Percentiles rank a stretch among this genome's conserved stretches.
phyloP scores from a whole-genome alignment of 2,113 vertebrate species.

The Arenaria interpres region DNA sequence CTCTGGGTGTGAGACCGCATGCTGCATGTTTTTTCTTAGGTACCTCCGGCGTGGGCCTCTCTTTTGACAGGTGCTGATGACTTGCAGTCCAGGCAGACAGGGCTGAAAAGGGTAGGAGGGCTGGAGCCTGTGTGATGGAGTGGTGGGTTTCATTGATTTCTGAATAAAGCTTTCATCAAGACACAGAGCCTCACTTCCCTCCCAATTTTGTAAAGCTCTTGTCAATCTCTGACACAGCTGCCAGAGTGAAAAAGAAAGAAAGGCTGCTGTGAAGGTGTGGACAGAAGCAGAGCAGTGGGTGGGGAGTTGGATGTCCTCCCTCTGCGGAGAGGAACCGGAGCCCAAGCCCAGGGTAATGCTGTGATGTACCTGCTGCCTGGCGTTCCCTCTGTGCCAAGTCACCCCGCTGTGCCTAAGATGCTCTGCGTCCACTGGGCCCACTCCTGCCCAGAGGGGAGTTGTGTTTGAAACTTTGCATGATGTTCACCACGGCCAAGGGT shows the following conservation, averaged over 20 bases:
- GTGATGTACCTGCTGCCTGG: rapidly evolving
- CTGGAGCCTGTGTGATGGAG: not conserved
- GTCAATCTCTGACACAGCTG: conserved; percentile 29
- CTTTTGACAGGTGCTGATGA: not conserved
- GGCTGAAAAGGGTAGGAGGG: not conserved
- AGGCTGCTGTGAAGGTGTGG: not conserved
- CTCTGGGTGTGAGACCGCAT: rapidly evolving
- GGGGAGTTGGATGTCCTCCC: not conserved
- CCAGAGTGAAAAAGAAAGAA: not conserved
- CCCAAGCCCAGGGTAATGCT: not conserved
- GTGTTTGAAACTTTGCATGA: not conserved
- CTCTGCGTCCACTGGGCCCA: not conserved
- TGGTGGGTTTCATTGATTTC: conserved; percentile 30
- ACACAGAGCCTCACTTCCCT: not conserved
- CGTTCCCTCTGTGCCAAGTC: not conserved
- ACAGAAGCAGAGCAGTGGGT: not conserved
- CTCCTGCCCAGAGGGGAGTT: not conserved
- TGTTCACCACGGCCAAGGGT: not conserved
- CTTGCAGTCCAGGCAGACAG: not conserved
- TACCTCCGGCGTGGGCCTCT: not conserved
- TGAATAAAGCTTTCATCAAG: conserved; percentile 31
- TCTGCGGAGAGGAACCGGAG: not conserved
- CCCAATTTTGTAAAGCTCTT: conserved; percentile 18
- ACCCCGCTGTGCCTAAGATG: rapidly evolving
- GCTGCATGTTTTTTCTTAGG: not conserved